Conservation (phyloP, 1,140 invertebrate species). For the Anoplophora glabripennis region DNA sequence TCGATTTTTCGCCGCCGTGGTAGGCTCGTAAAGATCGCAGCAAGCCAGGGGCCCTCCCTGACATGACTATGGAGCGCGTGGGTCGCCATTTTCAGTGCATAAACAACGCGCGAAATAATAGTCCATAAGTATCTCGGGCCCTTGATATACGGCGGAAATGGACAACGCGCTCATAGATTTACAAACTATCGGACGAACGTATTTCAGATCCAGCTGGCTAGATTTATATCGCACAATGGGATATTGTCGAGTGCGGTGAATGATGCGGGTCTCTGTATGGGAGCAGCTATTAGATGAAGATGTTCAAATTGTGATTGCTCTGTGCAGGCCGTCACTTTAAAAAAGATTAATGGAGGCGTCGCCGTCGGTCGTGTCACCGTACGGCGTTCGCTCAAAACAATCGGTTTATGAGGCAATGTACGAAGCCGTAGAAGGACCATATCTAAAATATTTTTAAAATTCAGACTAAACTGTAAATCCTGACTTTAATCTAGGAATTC, state of each 20-base stretch:
- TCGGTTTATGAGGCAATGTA: too few species aligned
- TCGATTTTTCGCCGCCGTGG: too few species aligned
- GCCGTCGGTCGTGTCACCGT: too few species aligned
- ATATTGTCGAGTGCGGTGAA: conserved; percentile 8
- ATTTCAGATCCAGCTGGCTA: conserved; percentile 7
- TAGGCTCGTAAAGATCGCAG: too few species aligned
- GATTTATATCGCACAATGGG: conserved; percentile 14
- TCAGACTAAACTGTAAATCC: too few species aligned
- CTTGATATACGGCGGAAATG: conserved; percentile 8
- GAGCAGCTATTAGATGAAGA: conserved; percentile 11
- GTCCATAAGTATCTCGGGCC: conserved; percentile 26
- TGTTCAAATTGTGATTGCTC: conserved; percentile 11
- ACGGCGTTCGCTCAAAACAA: too few species aligned
- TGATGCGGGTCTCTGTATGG: conserved; percentile 3
- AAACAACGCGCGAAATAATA: conserved; percentile 31
- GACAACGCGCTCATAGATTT: conserved; percentile 3
- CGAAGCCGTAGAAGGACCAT: too few species aligned
- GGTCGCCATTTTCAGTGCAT: conserved; percentile 27
- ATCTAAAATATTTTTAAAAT: too few species aligned
- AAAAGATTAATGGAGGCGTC: too few species aligned
- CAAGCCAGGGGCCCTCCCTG: conserved; percentile 24
- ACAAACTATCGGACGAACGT: conserved; percentile 3
- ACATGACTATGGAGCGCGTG: conserved; percentile 29
- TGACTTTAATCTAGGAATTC: too few species aligned
- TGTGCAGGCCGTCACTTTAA: too few species aligned